phyloP scores from a whole-genome alignment of 2,797 vertebrate genomes.

The Centropyge bicolor region DNA sequence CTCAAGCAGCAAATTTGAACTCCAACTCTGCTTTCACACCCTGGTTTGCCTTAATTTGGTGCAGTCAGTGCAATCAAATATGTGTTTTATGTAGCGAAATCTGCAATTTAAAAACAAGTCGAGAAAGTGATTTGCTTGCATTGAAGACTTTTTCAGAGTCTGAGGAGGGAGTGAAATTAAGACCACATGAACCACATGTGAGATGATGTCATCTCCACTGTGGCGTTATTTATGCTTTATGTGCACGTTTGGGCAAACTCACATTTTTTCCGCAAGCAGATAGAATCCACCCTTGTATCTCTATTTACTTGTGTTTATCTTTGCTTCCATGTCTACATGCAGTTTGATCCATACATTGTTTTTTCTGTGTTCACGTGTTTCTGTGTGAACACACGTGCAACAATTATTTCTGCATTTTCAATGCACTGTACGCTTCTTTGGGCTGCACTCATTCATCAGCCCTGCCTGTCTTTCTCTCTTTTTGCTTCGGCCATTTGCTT shows the following conservation, averaged over 20 bases:
- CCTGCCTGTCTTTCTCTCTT: neutral
- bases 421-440: neutral
- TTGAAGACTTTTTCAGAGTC: neutral
- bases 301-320: neutral
- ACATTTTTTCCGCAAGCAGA: neutral
- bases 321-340: neutral
- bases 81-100: neutral
- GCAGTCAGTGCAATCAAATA: neutral
- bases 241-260: conserved; percentile 11
- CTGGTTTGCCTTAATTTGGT: neutral
- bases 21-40: neutral
- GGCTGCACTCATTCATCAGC: conserved; percentile 6
- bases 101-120: neutral
- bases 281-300: neutral
- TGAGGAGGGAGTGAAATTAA: conserved; percentile 1
- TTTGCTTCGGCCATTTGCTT: conserved; percentile 36
- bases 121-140: conserved; percentile 2
- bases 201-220: conserved; percentile 30
- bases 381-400: neutral
- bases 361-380: neutral
- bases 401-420: conserved; percentile 14
- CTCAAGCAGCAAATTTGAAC: neutral
- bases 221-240: conserved; percentile 13
- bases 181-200: neutral
- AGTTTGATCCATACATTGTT: neutral